Conservation (phyloP, 2,888 invertebrate species). For the Beris morrisii region DNA sequence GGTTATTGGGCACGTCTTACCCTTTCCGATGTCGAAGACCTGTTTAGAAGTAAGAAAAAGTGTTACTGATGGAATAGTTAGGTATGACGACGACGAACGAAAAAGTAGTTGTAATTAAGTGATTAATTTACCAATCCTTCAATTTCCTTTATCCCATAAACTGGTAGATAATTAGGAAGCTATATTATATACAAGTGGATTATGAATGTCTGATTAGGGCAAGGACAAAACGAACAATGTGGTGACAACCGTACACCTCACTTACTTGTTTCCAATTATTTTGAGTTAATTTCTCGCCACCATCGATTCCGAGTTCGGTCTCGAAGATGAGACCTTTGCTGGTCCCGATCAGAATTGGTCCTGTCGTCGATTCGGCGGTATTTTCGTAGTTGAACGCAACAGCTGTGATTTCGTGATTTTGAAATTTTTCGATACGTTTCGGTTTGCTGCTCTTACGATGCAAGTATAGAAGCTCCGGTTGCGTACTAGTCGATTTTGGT, state of each 20-base stretch:
- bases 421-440: slow-evolving; percentile 61
- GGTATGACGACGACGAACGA: slow-evolving; percentile 36
- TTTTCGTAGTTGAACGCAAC: slow-evolving; percentile 86
- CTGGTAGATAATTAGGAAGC: slow-evolving; percentile 75
- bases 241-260: neutral
- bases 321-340: slow-evolving; percentile 89
- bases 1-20: slow-evolving; percentile 77
- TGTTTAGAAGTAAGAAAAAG: slow-evolving; percentile 57
- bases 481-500: slow-evolving; percentile 58
- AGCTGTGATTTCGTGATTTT: slow-evolving; percentile 79
- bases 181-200: slow-evolving; percentile 45
- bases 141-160: slow-evolving; percentile 72
- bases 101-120: slow-evolving; percentile 28
- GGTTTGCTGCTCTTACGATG: slow-evolving; percentile 75
- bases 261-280: slow-evolving; percentile 84
- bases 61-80: slow-evolving; percentile 7
- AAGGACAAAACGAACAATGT: slow-evolving; percentile 29
- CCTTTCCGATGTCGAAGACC: slow-evolving; percentile 87
- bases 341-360: slow-evolving; percentile 85
- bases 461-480: slow-evolving; percentile 78
- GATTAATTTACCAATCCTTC: slow-evolving; percentile 69
- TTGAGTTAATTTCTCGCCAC: slow-evolving; percentile 81
- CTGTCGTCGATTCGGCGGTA: slow-evolving; percentile 70
- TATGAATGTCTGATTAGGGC: slow-evolving; percentile 37
- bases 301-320: slow-evolving; percentile 79